These are phyloP conservation scores for Terebella lapidaria DNA, from an alignment of 2,888 invertebrate genomes.

Conservation along the genomic window DNA sequence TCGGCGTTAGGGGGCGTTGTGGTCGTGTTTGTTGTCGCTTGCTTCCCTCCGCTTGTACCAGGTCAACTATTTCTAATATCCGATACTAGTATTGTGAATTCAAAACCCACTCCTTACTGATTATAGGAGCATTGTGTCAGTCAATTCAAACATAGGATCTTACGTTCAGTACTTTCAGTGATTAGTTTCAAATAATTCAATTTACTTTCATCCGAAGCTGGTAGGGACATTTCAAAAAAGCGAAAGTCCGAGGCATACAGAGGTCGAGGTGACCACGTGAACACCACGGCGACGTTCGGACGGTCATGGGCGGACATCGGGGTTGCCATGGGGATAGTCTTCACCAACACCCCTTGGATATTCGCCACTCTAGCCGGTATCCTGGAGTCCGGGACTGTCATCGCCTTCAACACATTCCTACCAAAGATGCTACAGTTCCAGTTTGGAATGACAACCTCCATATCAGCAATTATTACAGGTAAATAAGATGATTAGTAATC, in stretches of 20 bases:
- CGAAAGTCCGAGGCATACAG: constrained; percentile 2
- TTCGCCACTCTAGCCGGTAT: constrained; percentile 2
- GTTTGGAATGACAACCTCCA: too few species aligned
- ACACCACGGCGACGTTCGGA: not conserved
- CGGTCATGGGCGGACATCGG: not conserved
- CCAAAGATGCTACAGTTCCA: constrained; percentile 12
- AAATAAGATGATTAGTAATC: too few species aligned
- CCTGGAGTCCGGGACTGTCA: not conserved
- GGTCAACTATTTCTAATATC: too few species aligned
- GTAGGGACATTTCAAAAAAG: too few species aligned
- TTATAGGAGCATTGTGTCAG: too few species aligned
- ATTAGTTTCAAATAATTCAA: too few species aligned
- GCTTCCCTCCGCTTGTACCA: not conserved
- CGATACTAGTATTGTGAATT: too few species aligned
- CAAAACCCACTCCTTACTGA: too few species aligned
- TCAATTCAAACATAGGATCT: too few species aligned
- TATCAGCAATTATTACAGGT: too few species aligned
- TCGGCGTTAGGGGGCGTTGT: constrained; percentile 10
- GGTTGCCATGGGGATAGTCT: not conserved
- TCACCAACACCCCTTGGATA: constrained; percentile 2
- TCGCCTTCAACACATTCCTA: constrained; percentile 5
- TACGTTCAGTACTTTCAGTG: too few species aligned
- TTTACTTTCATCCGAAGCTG: too few species aligned
- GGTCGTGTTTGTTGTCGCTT: not conserved
- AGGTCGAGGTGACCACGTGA: not conserved